Evolutionary conservation across 1,140 invertebrate species (phyloP).

Genomic region (Mycetomoellerius zeteki): DNA sequence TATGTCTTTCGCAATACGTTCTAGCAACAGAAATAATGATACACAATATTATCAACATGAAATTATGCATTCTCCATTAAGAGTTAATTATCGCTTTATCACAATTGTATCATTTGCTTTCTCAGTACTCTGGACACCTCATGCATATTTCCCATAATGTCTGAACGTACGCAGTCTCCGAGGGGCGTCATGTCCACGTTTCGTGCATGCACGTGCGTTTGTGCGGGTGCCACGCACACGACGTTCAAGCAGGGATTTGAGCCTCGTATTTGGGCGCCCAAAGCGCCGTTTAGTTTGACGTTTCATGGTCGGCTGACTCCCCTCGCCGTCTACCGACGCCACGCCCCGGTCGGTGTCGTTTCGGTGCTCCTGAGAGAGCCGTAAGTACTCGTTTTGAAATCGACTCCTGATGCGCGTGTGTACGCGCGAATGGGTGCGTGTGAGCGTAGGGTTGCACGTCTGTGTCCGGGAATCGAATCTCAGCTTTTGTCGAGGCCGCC

Average conservation of each 20-base stretch:
- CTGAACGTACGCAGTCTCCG: background rate
- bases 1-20: background rate
- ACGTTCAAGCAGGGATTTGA: constrained; percentile 24
- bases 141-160: constrained; percentile 28
- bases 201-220: constrained; percentile 10
- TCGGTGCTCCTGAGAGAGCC: constrained; percentile 62
- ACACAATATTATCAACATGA: background rate
- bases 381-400: constrained; percentile 69
- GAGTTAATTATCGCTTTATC: constrained; percentile 24
- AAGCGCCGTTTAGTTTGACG: constrained; percentile 86
- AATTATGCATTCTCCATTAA: background rate
- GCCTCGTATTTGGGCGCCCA: constrained; percentile 80
- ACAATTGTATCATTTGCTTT: constrained; percentile 1
- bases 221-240: background rate
- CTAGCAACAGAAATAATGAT: background rate
- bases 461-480: constrained; percentile 33
- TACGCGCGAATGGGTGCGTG: background rate
- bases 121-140: background rate
- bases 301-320: constrained; percentile 86
- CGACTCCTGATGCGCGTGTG: constrained; percentile 39
- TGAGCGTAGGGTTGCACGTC: background rate
- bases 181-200: constrained; percentile 10
- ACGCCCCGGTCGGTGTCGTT: constrained; percentile 52
- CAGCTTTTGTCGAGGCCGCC: constrained; percentile 52
- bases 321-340: constrained; percentile 66